These are phyloP conservation scores for Sparidentex hasta DNA, from an alignment of 2,797 vertebrate genomes.

Conservation along the genomic window DNA sequence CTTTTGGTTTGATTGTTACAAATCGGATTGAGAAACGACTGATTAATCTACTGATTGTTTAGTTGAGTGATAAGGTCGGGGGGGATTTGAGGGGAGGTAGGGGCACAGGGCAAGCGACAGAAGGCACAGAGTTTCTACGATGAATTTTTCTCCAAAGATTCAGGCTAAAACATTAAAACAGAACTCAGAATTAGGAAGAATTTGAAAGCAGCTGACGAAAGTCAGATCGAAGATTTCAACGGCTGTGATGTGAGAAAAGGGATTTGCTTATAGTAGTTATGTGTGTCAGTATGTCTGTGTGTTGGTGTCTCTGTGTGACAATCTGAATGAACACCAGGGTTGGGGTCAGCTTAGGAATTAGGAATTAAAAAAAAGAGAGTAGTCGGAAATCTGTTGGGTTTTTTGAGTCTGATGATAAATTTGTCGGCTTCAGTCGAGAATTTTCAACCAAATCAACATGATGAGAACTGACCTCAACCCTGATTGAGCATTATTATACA, in stretches of 20 bases:
- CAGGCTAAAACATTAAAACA: slow-evolving; percentile 20
- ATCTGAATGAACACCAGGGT: slow-evolving; percentile 57
- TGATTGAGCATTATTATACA: slow-evolving; percentile 60
- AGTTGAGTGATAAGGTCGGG: slow-evolving; percentile 51
- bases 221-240: slow-evolving; percentile 55
- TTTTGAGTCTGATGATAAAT: slow-evolving; percentile 25
- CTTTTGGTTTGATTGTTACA: slow-evolving; percentile 79
- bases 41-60: slow-evolving; percentile 78
- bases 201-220: slow-evolving; percentile 67
- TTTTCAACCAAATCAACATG: slow-evolving; percentile 16
- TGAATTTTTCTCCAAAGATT: slow-evolving; percentile 65
- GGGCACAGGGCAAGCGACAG: slow-evolving; percentile 71
- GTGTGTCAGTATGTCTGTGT: slow-evolving; percentile 62
- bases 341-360: slow-evolving; percentile 54
- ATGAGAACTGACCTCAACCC: slow-evolving; percentile 63
- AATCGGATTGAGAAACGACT: slow-evolving; percentile 75
- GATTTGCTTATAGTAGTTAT: slow-evolving; percentile 61
- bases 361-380: slow-evolving; percentile 22
- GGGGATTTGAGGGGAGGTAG: slow-evolving; percentile 33
- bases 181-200: slow-evolving; percentile 61
- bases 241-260: slow-evolving; percentile 57
- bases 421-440: slow-evolving; percentile 34
- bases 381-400: slow-evolving; percentile 2
- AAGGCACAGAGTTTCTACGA: slow-evolving; percentile 85
- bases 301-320: slow-evolving; percentile 64